Base-by-base conservation (phyloP, 1,140 invertebrate species). In the Cotesia chilonis region DNA sequence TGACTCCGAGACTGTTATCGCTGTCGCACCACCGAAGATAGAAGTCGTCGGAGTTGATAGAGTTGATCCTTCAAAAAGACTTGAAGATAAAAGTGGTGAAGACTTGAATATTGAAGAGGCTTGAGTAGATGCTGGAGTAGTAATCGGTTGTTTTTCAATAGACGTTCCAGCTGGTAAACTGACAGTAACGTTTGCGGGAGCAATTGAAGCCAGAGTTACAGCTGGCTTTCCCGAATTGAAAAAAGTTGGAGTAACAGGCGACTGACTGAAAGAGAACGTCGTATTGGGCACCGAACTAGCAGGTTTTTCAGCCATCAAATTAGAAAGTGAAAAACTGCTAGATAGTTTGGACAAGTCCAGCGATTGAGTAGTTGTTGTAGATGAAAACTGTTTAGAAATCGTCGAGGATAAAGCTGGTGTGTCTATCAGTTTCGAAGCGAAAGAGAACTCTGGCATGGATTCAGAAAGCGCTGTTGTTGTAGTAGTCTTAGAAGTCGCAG, bases 361-460 rank as follows among this genome's bases (percentile, higher is more conserved):
- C 14, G 63, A 6, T 5, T 68, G 36, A 17, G 12, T 14, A 66
- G 38, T n/a, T 10, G 38, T 14, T 61, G 55, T 6, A 2, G 41
- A 0, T 2, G 41, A 7, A 47, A 47, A 47, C 10, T 47, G 61
- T 4, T 38, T 14, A 4, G 47, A 28, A 28, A 28, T 41, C 1
- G 68, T 64, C 28, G 65, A 67, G 1, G 74, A 55, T 10, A 70
- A 63, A n/a, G 59, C 52, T 4, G 71, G 52, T 20, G 74, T 7
- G 14, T 72, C 71, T 2, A 38, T 37, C 5, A 76, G 37, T 68
- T 81, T 80, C 0, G 74, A 75, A 54, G 74, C 71, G 14, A 79
- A 80, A 12, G 79, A 81, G 69, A 79, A 78, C n/a, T 59, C 52
- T 47, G 70, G 73, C 3, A 70, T 67, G 47, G 2, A 68, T n/a